These are phyloP conservation scores for Prunella fulvescens DNA, from an alignment of 2,113 vertebrate species.

Conservation along the genomic window DNA sequence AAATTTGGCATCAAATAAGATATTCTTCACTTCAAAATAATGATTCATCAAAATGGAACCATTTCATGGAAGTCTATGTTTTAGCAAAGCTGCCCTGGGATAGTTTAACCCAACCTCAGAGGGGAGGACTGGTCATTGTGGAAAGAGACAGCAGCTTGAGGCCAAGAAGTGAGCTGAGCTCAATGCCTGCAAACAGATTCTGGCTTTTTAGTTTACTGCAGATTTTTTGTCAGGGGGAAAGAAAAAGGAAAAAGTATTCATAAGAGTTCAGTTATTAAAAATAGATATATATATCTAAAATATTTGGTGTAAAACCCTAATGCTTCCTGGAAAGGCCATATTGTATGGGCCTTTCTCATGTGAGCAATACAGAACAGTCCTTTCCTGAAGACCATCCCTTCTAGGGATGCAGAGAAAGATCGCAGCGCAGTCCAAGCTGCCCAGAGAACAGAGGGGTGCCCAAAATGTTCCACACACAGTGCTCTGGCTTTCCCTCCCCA, in stretches of 20 bases:
- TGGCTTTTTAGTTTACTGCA: background rate
- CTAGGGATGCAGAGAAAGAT: background rate
- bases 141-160: background rate
- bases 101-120: background rate
- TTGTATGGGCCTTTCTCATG: background rate
- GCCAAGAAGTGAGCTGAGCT: background rate
- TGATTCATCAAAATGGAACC: background rate
- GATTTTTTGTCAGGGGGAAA: background rate
- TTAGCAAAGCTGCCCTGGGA: background rate
- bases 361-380: background rate
- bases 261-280: background rate
- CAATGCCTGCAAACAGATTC: background rate
- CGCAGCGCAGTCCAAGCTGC: background rate
- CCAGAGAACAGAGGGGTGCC: background rate
- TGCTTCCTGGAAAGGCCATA: background rate
- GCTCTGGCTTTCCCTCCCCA: background rate
- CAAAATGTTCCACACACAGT: background rate
- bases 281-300: background rate
- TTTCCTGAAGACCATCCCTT: background rate
- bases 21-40: background rate
- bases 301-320: background rate
- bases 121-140: background rate
- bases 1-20: background rate
- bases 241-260: background rate
- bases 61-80: background rate